Percentiles rank a stretch among this genome's conserved stretches.
Evolutionary conservation across 2,113 vertebrate species (phyloP).

Genomic region (Aramus guarauna): DNA sequence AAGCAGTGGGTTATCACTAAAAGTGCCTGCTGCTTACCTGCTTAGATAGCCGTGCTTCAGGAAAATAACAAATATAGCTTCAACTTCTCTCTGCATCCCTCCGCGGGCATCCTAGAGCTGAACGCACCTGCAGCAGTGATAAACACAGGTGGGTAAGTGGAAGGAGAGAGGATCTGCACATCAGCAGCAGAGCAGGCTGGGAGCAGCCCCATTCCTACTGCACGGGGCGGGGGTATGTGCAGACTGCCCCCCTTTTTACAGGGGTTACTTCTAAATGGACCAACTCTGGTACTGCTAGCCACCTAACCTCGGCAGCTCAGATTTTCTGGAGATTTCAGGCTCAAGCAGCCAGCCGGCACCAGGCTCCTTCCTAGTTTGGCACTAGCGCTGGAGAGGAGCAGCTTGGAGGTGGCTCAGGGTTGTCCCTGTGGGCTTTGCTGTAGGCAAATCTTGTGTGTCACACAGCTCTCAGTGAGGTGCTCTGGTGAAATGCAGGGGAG

Average conservation of each 20-base stretch:
- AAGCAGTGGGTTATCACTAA: background rate
- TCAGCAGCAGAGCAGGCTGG: background rate
- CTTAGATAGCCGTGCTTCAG: background rate
- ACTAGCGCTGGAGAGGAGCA: background rate
- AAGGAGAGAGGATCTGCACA: background rate
- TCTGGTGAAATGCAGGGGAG: background rate
- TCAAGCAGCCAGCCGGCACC: background rate
- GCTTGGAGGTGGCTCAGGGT: background rate
- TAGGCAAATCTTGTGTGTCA: background rate
- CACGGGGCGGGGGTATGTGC: rapidly evolving
- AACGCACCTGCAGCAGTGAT: background rate
- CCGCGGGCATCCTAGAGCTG: background rate
- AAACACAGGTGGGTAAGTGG: background rate
- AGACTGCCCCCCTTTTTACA: rapidly evolving
- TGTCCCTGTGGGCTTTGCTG: background rate
- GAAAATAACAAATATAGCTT: background rate
- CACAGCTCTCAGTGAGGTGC: background rate
- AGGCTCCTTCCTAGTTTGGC: background rate
- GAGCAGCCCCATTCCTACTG: background rate
- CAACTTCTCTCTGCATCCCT: background rate
- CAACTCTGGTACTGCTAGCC: background rate
- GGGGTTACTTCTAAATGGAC: background rate
- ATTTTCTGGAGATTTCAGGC: background rate
- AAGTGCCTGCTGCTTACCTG: background rate
- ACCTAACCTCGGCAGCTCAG: background rate